Percentiles rank a stretch among this genome's conserved stretches.
Conservation (phyloP, 2,113 vertebrate species). For the Girardinichthys multiradiatus region DNA sequence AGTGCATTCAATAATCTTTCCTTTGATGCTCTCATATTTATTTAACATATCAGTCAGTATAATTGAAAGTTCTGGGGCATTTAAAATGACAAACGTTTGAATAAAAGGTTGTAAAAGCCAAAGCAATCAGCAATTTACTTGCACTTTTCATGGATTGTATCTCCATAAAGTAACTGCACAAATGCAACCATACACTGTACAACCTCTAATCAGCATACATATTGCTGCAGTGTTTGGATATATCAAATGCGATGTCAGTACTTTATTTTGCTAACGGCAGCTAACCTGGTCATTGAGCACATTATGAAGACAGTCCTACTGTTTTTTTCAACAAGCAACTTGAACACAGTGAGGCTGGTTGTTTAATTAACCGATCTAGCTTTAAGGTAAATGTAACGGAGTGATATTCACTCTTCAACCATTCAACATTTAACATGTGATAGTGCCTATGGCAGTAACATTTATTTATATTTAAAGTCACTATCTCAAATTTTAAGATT, state of each 20-base stretch:
- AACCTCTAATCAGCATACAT: not conserved
- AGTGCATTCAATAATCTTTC: not conserved
- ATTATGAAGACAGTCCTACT: too few relatives aligned
- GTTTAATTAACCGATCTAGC: too few relatives aligned
- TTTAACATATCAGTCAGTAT: not conserved
- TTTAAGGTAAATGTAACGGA: not conserved
- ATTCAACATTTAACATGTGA: not conserved
- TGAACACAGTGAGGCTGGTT: too few relatives aligned
- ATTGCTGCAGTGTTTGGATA: too few relatives aligned
- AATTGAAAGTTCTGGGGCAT: too few relatives aligned
- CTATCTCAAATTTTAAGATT: conserved; percentile 10
- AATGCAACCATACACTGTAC: not conserved
- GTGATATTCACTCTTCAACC: not conserved
- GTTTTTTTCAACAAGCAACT: too few relatives aligned
- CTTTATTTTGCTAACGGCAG: too few relatives aligned
- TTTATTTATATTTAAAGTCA: too few relatives aligned
- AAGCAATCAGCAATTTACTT: not conserved
- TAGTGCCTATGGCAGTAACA: too few relatives aligned
- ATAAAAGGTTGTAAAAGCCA: not conserved
- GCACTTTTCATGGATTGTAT: not conserved
- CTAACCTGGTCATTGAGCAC: too few relatives aligned
- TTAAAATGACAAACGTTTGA: not conserved
- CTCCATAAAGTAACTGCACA: not conserved
- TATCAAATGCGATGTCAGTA: too few relatives aligned
- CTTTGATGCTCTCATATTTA: not conserved